These are phyloP conservation scores for Sylvilagus bachmani DNA, from an alignment of 2,113 vertebrate genomes.

Conservation along the genomic window DNA sequence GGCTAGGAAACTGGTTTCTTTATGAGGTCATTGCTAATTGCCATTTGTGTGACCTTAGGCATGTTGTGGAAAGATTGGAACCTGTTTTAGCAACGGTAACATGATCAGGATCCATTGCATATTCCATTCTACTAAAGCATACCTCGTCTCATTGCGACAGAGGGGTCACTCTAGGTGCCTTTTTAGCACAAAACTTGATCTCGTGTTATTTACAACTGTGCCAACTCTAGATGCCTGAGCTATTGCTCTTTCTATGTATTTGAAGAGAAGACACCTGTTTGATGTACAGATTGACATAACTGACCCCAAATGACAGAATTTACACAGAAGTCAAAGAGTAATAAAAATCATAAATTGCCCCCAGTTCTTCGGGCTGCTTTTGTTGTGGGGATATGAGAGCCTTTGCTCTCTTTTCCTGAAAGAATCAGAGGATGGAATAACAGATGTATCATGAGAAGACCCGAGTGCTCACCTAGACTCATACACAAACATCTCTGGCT, in stretches of 20 bases:
- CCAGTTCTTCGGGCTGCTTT: neutral
- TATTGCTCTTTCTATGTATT: neutral
- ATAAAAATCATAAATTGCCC: constrained; percentile 25
- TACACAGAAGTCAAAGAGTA: neutral
- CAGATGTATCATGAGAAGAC: neutral
- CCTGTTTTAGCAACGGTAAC: neutral
- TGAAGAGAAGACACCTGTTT: neutral
- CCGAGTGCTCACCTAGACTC: neutral
- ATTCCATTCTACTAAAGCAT: neutral
- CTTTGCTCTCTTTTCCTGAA: neutral
- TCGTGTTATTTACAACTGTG: neutral
- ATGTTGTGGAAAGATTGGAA: neutral
- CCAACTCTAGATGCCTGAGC: neutral
- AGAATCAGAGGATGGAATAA: neutral
- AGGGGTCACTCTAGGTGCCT: neutral
- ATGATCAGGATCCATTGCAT: neutral
- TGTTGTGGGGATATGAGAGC: neutral
- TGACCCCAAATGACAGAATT: constrained; percentile 49
- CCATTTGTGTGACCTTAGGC: neutral
- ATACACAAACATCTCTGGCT: neutral
- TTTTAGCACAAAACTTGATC: neutral
- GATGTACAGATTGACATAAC: constrained; percentile 25
- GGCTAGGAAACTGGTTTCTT: neutral
- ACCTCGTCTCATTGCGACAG: neutral
- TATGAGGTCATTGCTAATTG: neutral